phyloP scores from a whole-genome alignment of 2,888 invertebrate genomes.

The Diplazon laetatorius region DNA sequence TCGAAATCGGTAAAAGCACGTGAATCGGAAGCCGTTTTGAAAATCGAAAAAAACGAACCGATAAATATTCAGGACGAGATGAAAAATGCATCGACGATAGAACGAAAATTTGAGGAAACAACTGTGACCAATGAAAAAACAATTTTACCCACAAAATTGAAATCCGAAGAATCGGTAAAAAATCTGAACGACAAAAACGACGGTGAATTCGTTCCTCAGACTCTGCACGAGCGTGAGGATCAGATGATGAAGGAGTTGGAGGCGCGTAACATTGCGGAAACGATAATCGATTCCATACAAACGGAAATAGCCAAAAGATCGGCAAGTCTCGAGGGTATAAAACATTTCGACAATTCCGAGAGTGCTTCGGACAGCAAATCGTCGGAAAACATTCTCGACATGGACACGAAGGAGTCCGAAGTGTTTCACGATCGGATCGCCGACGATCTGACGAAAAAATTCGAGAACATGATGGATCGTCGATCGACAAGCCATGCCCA shows the following conservation, averaged over 20 bases:
- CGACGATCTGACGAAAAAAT: conserved; percentile 77
- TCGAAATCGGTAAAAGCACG: conserved; percentile 69
- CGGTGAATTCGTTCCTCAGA: neutral
- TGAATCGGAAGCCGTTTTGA: conserved; percentile 73
- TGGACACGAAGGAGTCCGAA: conserved; percentile 67
- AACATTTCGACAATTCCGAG: conserved; percentile 53
- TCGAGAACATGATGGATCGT: conserved; percentile 73
- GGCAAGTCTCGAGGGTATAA: conserved; percentile 63
- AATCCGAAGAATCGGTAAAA: too few species aligned
- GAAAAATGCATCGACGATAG: conserved; percentile 63
- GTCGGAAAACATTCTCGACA: conserved; percentile 64
- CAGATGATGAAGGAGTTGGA: conserved; percentile 67
- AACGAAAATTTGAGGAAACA: conserved; percentile 59
- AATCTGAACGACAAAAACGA: too few species aligned
- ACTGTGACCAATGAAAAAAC: conserved; percentile 35
- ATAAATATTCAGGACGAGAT: conserved; percentile 63
- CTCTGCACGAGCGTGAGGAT: conserved; percentile 63
- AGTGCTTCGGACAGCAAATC: conserved; percentile 64
- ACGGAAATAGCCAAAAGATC: conserved; percentile 75
- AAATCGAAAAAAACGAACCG: conserved; percentile 71
- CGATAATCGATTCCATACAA: conserved; percentile 77
- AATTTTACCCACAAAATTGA: conserved; percentile 57
- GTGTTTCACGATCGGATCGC: conserved; percentile 75
- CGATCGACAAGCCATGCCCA: conserved; percentile 62
- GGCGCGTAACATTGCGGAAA: conserved; percentile 77